Evolutionary conservation across 2,113 vertebrate species (phyloP).

Genomic region (Thunnus maccoyii): DNA sequence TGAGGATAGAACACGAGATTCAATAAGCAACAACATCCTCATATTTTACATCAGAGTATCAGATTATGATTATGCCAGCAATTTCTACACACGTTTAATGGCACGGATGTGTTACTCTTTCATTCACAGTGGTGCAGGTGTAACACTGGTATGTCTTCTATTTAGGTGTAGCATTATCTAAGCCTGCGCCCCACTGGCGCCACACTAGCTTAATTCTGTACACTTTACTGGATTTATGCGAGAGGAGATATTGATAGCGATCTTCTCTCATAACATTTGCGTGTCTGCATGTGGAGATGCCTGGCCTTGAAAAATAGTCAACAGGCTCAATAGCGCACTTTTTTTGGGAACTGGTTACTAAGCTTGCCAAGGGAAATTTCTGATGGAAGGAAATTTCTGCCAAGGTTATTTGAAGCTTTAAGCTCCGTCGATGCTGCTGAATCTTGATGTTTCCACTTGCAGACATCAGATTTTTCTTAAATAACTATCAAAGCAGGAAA

Average conservation of each 20-base stretch:
- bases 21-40: background rate
- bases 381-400: constrained; percentile 34
- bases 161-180: constrained; percentile 4
- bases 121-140: background rate
- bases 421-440: background rate
- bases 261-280: constrained; percentile 1
- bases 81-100: background rate
- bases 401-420: constrained; percentile 7
- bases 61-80: background rate
- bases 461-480: background rate
- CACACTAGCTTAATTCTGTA: background rate
- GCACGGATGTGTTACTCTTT: background rate
- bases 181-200: background rate
- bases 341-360: constrained; percentile 10
- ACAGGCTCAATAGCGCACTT: constrained; percentile 2
- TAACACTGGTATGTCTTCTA: background rate
- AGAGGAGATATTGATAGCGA: constrained; percentile 5
- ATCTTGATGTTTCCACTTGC: background rate
- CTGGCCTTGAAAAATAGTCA: constrained; percentile 39
- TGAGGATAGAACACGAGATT: constrained; percentile 5
- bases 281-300: constrained; percentile 5
- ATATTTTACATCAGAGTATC: background rate
- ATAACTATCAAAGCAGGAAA: background rate
- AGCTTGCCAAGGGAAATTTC: constrained; percentile 27
- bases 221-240: constrained; percentile 9